These are phyloP conservation scores for Aphidius gifuensis DNA, from an alignment of 1,140 invertebrate genomes.

Conservation along the genomic window DNA sequence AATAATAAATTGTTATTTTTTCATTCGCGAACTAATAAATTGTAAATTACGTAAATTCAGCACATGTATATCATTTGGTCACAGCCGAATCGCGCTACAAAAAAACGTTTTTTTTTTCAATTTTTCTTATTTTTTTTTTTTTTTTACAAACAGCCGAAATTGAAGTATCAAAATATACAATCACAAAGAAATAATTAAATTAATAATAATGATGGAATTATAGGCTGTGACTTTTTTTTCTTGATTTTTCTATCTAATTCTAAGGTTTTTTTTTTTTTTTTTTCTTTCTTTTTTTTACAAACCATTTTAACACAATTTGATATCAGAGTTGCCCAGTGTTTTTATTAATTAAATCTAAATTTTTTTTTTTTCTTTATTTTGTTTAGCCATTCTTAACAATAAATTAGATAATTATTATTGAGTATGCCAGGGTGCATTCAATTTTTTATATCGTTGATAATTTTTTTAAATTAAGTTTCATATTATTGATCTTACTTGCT, in stretches of 20 bases:
- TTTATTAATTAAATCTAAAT: constrained; percentile 28
- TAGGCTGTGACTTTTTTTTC: constrained; percentile 38
- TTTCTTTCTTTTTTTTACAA: constrained; percentile 15
- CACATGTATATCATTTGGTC: constrained; percentile 21
- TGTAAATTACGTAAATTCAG: background rate
- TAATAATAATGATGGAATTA: constrained; percentile 20
- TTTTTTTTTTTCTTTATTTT: constrained; percentile 32
- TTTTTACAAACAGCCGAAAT: constrained; percentile 24
- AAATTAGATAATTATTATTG: constrained; percentile 23
- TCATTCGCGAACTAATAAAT: too few relatives aligned
- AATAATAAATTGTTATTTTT: constrained; percentile 2
- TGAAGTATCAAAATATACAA: background rate
- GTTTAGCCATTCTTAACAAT: constrained; percentile 40
- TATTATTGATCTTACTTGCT: constrained; percentile 3
- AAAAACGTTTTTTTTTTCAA: constrained; percentile 1
- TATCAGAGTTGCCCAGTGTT: constrained; percentile 13
- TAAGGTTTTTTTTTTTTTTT: background rate
- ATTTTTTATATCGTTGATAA: constrained; percentile 1
- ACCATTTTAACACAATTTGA: constrained; percentile 36
- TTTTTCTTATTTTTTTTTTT: constrained; percentile 8
- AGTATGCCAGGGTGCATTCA: constrained; percentile 18
- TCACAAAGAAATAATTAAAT: too few relatives aligned
- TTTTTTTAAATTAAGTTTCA: background rate
- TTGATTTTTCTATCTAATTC: constrained; percentile 15
- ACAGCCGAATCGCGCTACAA: constrained; percentile 26